Conservation (phyloP, 1,140 invertebrate species). For the Drosophila sp. region DNA sequence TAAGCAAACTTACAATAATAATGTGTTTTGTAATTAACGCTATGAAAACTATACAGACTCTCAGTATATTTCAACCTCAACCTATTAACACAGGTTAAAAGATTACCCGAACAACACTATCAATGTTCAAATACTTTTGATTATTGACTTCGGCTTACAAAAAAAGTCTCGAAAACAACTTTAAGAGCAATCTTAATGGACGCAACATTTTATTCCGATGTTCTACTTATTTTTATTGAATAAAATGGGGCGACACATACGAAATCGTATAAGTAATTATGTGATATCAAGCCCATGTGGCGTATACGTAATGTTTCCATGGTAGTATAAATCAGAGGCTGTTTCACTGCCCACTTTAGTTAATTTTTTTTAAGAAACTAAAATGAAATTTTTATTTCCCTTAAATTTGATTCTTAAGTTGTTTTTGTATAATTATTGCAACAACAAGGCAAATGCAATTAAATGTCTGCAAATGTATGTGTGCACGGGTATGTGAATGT, state of each 20-base stretch:
- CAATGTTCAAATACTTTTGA: too few species aligned
- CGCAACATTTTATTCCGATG: too few species aligned
- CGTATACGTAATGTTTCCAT: constrained; percentile 59
- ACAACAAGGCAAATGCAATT: constrained; percentile 66
- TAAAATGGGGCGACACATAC: background rate
- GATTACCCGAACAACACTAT: too few species aligned
- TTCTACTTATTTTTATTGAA: too few species aligned
- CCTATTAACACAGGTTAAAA: too few species aligned
- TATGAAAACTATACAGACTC: too few species aligned
- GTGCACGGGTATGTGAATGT: background rate
- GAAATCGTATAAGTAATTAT: background rate
- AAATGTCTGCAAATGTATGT: constrained; percentile 55
- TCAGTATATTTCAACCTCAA: too few species aligned
- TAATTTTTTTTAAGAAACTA: background rate
- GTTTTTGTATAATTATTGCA: constrained; percentile 67
- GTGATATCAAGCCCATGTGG: constrained; percentile 26
- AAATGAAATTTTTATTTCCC: background rate
- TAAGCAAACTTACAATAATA: background rate
- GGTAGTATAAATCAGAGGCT: constrained; percentile 2
- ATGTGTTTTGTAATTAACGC: too few species aligned
- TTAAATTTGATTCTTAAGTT: constrained; percentile 1
- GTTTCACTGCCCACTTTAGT: background rate
- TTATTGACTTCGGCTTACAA: too few species aligned
- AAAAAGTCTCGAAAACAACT: too few species aligned
- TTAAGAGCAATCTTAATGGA: too few species aligned